Percentiles rank a stretch among this genome's conserved stretches.
These are phyloP conservation scores for Nycteola revayana DNA, from an alignment of 2,888 invertebrate species.

Conservation along the genomic window DNA sequence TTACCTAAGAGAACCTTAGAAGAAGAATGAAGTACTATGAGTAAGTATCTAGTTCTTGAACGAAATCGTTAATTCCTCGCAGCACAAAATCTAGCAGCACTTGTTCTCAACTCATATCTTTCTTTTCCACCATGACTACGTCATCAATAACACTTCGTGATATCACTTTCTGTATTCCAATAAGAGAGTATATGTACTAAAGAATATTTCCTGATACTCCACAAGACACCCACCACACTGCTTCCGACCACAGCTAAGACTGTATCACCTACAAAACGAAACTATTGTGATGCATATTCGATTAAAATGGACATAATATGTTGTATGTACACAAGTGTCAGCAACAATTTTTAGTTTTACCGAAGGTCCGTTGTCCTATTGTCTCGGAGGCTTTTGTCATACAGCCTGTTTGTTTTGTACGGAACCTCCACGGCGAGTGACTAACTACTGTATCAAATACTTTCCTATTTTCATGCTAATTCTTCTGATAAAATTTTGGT, in stretches of 20 bases:
- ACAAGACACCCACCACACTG: conserved; percentile 44
- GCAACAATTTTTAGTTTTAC: conserved; percentile 58
- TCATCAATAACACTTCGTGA: too few species aligned
- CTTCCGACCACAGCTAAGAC: conserved; percentile 41
- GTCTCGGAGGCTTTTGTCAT: conserved; percentile 43
- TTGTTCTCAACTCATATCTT: too few species aligned
- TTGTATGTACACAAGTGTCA: conserved; percentile 76
- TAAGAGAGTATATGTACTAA: too few species aligned
- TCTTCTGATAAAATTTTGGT: neutral
- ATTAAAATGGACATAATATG: conserved; percentile 55
- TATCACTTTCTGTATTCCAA: too few species aligned
- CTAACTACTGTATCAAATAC: conserved; percentile 26
- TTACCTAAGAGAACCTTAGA: too few species aligned
- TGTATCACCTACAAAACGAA: conserved; percentile 66
- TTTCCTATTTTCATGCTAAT: conserved; percentile 29
- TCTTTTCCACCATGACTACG: too few species aligned
- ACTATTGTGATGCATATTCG: conserved; percentile 78
- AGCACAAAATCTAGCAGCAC: too few species aligned
- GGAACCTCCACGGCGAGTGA: conserved; percentile 16
- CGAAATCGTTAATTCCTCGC: too few species aligned
- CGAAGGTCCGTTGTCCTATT: conserved; percentile 41
- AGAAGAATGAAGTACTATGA: too few species aligned
- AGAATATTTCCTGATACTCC: too few species aligned
- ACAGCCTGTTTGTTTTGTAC: conserved; percentile 39
- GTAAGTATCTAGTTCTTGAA: too few species aligned